Conservation (phyloP, 2,797 vertebrate species). For the Hippocampus kuda region DNA sequence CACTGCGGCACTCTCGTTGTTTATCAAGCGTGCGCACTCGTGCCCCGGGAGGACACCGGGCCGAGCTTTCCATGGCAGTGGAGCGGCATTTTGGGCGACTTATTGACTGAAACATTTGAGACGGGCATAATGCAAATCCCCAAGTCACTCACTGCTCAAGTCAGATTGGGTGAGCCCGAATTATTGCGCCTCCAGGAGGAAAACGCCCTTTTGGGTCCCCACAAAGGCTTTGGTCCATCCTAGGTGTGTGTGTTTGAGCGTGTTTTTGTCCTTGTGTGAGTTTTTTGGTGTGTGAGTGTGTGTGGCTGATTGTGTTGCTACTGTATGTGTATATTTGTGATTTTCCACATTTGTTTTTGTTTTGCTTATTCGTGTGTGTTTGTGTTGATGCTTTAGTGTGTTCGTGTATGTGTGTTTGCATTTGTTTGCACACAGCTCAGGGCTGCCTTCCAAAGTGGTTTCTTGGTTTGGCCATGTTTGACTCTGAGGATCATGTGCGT, state of each 20-base stretch:
- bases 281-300: no score
- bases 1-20: constrained; percentile 27
- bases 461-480: constrained; percentile 9
- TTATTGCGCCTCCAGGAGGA: neutral
- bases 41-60: constrained; percentile 19
- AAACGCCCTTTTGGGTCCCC: neutral
- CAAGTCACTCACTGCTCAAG: neutral
- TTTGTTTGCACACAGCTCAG: neutral
- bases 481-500: constrained; percentile 34
- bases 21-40: constrained; percentile 39
- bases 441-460: neutral
- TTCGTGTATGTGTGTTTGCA: neutral
- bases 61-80: constrained; percentile 26
- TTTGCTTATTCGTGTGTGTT: no score
- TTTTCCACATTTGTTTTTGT: no score
- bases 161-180: neutral
- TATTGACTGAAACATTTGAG: neutral
- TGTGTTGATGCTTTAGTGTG: no score
- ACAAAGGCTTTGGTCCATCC: neutral
- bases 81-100: neutral
- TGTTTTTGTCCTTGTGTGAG: neutral
- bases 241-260: neutral
- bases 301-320: no score
- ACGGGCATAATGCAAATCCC: neutral
- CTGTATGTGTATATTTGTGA: no score